Evolutionary conservation across 2,888 invertebrate genomes (phyloP).

Genomic region (Lottia scabra): DNA sequence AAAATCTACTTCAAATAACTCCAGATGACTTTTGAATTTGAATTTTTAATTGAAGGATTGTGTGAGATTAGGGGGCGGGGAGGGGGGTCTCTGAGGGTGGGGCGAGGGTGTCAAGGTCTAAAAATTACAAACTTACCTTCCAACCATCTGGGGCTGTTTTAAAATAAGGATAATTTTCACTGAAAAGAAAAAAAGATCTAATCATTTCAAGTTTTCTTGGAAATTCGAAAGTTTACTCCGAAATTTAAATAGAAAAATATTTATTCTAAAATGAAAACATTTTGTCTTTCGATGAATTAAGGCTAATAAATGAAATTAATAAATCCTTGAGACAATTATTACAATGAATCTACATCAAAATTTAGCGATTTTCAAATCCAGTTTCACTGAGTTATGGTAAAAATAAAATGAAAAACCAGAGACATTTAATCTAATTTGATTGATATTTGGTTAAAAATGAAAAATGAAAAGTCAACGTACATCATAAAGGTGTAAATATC

Average conservation of each 20-base stretch:
- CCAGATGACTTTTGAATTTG: not conserved
- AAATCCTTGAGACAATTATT: too few species aligned
- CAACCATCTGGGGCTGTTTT: conserved; percentile 98
- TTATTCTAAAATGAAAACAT: too few species aligned
- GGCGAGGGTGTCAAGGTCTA: not conserved
- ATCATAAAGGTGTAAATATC: conserved; percentile 99
- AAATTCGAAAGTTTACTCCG: not conserved
- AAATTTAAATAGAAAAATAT: not conserved
- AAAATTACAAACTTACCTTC: conserved; percentile 75
- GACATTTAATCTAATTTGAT: too few species aligned
- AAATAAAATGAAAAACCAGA: too few species aligned
- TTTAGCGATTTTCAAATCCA: too few species aligned
- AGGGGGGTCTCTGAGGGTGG: not conserved
- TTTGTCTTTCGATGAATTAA: too few species aligned
- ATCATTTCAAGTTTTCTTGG: not conserved
- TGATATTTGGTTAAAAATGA: conserved; percentile 12
- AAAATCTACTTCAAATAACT: too few species aligned
- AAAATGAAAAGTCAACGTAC: conserved; percentile 73
- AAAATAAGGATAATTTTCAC: conserved; percentile 98
- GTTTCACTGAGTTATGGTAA: too few species aligned
- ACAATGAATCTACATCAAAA: too few species aligned
- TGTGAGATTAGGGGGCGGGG: not conserved
- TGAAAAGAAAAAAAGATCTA: conserved; percentile 70
- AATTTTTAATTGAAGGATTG: not conserved
- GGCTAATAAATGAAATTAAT: too few species aligned